Conservation (phyloP, 1,140 invertebrate species). For the Eumaeus atala region DNA sequence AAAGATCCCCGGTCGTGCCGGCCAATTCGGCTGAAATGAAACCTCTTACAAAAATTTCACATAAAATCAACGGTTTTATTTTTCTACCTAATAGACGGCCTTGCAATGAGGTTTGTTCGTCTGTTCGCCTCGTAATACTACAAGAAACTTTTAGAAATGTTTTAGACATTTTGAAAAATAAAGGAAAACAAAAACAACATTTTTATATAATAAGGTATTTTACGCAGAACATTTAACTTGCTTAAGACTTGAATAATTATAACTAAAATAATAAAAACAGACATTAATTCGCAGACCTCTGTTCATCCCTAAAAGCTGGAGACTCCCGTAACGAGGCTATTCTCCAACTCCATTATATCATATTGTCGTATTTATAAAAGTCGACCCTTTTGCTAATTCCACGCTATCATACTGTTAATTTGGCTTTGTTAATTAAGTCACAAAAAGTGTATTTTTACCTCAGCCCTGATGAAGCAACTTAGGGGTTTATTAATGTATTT, state of each 20-base stretch:
- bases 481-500: constrained; percentile 1
- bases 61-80: no score
- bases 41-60: no score
- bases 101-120: no score
- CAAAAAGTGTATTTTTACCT: constrained; percentile 23
- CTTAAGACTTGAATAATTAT: constrained; percentile 8
- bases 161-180: no score
- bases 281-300: constrained; percentile 14
- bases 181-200: no score
- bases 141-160: no score
- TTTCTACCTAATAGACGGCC: no score
- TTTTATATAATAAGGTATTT: neutral
- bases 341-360: constrained; percentile 41
- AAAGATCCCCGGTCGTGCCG: no score
- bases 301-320: constrained; percentile 15
- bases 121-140: no score
- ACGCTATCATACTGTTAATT: constrained; percentile 35
- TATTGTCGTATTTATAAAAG: constrained; percentile 45
- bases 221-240: constrained; percentile 3
- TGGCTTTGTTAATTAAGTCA: constrained; percentile 41
- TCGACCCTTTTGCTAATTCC: constrained; percentile 24
- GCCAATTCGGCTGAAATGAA: no score
- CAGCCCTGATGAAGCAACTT: constrained; percentile 10
- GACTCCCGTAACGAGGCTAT: constrained; percentile 33
- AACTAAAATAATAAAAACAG: constrained; percentile 19